Conservation (phyloP, 2,113 vertebrate genomes). For the Delphinapterus leucas region DNA sequence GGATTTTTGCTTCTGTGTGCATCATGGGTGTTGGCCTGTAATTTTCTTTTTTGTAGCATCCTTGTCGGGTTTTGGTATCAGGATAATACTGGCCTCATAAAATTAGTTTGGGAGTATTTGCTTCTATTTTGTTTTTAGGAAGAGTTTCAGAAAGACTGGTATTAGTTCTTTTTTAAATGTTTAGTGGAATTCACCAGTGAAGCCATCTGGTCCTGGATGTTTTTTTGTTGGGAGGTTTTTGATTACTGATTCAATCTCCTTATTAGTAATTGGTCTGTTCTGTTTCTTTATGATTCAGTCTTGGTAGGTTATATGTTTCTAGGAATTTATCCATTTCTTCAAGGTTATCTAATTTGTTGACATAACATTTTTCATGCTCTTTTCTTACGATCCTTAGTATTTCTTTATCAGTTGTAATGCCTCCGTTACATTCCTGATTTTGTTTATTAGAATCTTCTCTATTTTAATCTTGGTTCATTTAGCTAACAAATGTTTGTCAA, state of each 20-base stretch:
- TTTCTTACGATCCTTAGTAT: neutral
- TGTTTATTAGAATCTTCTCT: neutral
- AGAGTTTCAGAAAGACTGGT: neutral
- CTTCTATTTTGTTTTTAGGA: neutral
- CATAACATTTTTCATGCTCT: neutral
- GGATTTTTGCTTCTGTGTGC: neutral
- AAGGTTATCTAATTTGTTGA: neutral
- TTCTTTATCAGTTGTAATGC: neutral
- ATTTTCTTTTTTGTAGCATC: neutral
- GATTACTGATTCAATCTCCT: neutral
- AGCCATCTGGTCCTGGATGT: neutral
- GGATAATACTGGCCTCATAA: neutral
- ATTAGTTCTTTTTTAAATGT: neutral
- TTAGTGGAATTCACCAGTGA: neutral
- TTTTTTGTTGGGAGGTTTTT: neutral
- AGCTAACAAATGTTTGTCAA: neutral
- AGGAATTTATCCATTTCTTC: neutral
- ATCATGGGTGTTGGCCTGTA: neutral
- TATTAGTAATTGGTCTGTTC: neutral
- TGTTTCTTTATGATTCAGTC: neutral
- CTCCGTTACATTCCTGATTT: neutral
- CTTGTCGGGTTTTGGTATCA: neutral
- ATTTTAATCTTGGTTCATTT: neutral
- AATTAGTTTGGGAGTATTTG: neutral
- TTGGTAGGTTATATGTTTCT: neutral